Evolutionary conservation across 2,113 vertebrate genomes (phyloP).

Genomic region (Takifugu bimaculatus): DNA sequence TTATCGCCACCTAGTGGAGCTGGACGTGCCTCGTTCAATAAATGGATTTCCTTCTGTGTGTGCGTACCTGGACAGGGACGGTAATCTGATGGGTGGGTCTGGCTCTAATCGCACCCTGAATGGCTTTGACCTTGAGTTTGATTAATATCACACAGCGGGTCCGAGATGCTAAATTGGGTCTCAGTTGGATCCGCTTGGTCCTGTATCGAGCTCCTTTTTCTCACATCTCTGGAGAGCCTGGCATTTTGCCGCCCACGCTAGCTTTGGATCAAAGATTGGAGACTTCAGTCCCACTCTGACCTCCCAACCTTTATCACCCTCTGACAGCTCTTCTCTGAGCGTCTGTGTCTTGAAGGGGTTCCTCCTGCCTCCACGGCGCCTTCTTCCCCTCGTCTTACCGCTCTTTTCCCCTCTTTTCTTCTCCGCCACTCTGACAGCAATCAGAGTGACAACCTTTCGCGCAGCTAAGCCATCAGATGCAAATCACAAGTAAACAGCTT

Average conservation of each 20-base stretch:
- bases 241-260: constrained; percentile 7
- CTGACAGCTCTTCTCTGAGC: constrained; percentile 18
- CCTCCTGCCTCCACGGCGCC: constrained; percentile 6
- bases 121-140: no score
- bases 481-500: constrained; percentile 41
- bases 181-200: neutral
- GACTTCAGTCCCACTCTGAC: constrained; percentile 25
- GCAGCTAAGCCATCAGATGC: constrained; percentile 17
- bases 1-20: no score
- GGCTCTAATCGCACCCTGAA: no score
- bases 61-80: no score
- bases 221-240: no score
- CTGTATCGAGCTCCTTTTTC: no score
- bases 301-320: constrained; percentile 21
- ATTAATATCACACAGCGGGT: no score
- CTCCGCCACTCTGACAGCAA: constrained; percentile 18
- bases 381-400: constrained; percentile 6
- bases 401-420: constrained; percentile 8
- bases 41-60: no score
- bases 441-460: constrained; percentile 44
- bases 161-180: no score
- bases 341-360: constrained; percentile 21
- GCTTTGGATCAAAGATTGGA: constrained; percentile 21
- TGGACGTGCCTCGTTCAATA: no score
- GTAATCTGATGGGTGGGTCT: no score